These are phyloP conservation scores for Chlorocebus sabaeus DNA, from an alignment of 2,113 vertebrate genomes.

Conservation along the genomic window DNA sequence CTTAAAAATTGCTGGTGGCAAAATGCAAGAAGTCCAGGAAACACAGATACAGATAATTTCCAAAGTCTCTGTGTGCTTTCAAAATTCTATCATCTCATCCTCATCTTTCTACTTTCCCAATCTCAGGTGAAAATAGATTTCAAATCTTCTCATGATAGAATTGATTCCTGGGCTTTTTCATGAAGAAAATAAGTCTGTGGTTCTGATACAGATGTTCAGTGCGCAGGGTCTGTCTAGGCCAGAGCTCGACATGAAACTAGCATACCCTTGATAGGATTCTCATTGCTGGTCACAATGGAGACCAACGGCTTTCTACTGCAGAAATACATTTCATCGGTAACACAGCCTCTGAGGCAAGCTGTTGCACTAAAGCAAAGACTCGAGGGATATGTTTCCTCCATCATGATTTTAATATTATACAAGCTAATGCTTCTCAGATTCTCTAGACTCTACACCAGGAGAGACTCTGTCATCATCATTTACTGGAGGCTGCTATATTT, in stretches of 20 bases:
- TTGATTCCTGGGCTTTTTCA: background rate
- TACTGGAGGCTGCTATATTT: background rate
- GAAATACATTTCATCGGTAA: conserved; percentile 12
- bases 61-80: background rate
- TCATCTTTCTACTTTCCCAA: background rate
- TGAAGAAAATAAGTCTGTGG: background rate
- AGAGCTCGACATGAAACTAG: background rate
- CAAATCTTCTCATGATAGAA: background rate
- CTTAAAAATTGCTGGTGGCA: background rate
- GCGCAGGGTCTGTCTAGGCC: background rate
- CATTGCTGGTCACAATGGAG: background rate
- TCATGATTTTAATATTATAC: background rate
- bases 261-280: background rate
- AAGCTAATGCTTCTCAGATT: background rate
- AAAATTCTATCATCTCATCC: background rate
- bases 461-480: background rate
- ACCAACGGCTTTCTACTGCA: background rate
- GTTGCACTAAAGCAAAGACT: background rate
- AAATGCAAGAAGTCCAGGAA: background rate
- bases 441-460: background rate
- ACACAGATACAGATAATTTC: background rate
- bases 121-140: background rate
- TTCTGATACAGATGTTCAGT: background rate
- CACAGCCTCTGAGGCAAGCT: background rate
- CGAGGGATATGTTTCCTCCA: background rate